These are phyloP conservation scores for Microcaecilia unicolor DNA, from an alignment of 2,797 vertebrate genomes.

Conservation along the genomic window DNA sequence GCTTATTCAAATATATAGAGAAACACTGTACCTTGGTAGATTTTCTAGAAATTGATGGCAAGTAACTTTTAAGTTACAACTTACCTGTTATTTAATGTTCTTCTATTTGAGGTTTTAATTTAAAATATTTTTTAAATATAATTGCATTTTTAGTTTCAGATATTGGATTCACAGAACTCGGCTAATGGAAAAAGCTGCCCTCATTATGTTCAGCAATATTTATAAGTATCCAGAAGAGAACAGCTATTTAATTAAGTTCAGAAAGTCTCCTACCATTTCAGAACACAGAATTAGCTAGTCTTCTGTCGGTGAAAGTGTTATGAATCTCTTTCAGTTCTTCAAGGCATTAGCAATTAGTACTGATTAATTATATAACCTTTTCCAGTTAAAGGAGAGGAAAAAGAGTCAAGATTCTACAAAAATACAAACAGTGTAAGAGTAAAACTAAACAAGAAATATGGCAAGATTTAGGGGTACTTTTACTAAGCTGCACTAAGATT, in stretches of 20 bases:
- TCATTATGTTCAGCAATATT: background rate
- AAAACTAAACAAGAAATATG: too few relatives aligned
- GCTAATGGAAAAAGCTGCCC: background rate
- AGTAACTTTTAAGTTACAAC: background rate
- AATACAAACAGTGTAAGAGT: too few relatives aligned
- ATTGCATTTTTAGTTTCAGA: background rate
- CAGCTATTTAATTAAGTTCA: too few relatives aligned
- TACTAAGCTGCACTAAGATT: too few relatives aligned
- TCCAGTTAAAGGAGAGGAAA: too few relatives aligned
- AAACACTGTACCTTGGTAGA: background rate
- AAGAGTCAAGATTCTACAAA: too few relatives aligned
- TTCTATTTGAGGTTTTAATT: background rate
- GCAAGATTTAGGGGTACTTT: too few relatives aligned
- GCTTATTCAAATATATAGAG: background rate
- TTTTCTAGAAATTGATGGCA: background rate
- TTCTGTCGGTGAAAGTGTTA: too few relatives aligned
- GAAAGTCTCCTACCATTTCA: too few relatives aligned
- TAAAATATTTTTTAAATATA: background rate
- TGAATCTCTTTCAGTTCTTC: background rate
- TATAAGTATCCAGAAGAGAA: too few relatives aligned
- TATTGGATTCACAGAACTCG: background rate
- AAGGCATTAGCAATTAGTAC: background rate
- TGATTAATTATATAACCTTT: background rate
- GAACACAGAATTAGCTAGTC: too few relatives aligned
- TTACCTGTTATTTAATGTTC: background rate